Conservation (phyloP, 2,113 vertebrate genomes). For the Microcebus ravelobensis region DNA sequence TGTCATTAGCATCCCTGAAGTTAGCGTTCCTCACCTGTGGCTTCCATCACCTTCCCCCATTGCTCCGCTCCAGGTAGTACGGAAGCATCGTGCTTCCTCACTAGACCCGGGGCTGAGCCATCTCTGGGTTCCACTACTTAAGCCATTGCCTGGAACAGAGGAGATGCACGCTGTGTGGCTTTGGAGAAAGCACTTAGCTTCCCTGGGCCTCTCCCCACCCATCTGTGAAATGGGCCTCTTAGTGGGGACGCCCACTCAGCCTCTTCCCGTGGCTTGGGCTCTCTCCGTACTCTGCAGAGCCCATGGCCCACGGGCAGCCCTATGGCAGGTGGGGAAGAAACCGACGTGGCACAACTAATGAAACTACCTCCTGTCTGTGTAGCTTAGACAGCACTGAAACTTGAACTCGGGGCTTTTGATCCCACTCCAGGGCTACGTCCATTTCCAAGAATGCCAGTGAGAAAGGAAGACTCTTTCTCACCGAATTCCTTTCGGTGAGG, state of each 20-base stretch:
- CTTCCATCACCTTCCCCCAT: neutral
- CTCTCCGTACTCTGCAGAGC: neutral
- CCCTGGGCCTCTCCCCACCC: neutral
- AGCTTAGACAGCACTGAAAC: neutral
- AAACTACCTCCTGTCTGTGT: neutral
- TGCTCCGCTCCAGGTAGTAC: accelerated
- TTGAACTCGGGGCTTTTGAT: neutral
- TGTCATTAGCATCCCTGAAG: neutral
- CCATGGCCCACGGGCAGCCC: neutral
- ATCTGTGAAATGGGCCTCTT: neutral
- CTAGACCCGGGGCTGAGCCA: neutral
- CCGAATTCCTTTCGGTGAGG: neutral
- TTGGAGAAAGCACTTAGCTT: neutral
- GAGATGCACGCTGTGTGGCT: neutral
- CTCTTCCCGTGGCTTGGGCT: neutral
- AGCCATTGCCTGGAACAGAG: neutral
- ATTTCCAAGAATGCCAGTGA: neutral
- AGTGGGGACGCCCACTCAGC: neutral
- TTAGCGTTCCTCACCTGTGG: neutral
- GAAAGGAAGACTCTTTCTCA: neutral
- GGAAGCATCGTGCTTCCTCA: neutral
- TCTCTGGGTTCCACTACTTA: neutral
- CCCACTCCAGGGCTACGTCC: no score
- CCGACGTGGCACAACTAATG: neutral
- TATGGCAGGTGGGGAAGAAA: neutral